Evolutionary conservation across 2,888 invertebrate genomes (phyloP).

Genomic region (Drosophila formosana): DNA sequence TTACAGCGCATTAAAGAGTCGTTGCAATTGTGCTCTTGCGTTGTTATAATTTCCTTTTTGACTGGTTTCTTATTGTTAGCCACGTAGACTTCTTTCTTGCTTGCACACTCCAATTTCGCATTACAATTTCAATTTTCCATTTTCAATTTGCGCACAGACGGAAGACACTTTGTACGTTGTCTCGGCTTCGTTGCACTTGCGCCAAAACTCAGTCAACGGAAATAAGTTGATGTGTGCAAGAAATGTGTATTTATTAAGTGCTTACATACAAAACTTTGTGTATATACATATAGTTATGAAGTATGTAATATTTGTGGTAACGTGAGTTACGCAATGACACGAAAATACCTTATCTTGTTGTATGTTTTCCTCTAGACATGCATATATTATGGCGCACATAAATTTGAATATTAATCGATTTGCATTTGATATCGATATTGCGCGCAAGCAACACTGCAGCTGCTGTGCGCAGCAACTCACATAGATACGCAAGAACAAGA

Average conservation of each 20-base stretch:
- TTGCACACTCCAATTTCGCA: slow-evolving; percentile 9
- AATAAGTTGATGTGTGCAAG: slow-evolving; percentile 54
- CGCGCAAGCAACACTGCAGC: slow-evolving; percentile 40
- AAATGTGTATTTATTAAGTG: slow-evolving; percentile 30
- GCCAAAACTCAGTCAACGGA: slow-evolving; percentile 78
- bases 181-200: slow-evolving; percentile 42
- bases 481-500: slow-evolving; percentile 23
- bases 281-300: slow-evolving; percentile 3
- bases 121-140: slow-evolving; percentile 14
- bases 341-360: slow-evolving; percentile 23
- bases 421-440: slow-evolving; percentile 39
- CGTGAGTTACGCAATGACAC: slow-evolving; percentile 58
- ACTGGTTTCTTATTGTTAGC: slow-evolving; percentile 46
- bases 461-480: slow-evolving; percentile 6
- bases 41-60: slow-evolving; percentile 51
- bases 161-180: slow-evolving; percentile 41
- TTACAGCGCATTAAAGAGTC: slow-evolving; percentile 33
- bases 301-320: background rate
- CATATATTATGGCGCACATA: slow-evolving; percentile 6
- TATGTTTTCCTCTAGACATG: background rate
- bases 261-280: slow-evolving; percentile 7
- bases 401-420: slow-evolving; percentile 52
- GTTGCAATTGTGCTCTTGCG: slow-evolving; percentile 23
- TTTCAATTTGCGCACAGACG: slow-evolving; percentile 45
- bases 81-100: slow-evolving; percentile 60